Percentiles rank a stretch among this genome's conserved stretches.
Evolutionary conservation across 53 echinoderm and acorn worm genomes (phyloP).

Genomic region (Crossaster papposus): DNA sequence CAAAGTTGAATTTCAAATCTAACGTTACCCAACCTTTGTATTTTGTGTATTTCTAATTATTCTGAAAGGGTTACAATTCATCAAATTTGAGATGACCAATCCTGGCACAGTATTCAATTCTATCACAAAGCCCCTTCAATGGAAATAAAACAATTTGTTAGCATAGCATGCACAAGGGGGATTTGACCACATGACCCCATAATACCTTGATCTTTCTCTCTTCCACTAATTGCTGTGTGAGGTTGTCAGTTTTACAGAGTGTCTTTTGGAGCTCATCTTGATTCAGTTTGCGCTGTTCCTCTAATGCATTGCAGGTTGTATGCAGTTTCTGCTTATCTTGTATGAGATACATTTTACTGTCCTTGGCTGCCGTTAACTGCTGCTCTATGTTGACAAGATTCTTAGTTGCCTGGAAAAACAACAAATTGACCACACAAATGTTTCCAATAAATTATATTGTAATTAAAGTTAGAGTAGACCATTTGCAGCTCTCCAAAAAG

Average conservation of each 20-base stretch:
- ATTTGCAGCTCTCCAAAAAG: too few species aligned
- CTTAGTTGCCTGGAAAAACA: constrained; percentile 1
- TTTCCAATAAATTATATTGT: too few species aligned
- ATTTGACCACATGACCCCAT: too few species aligned
- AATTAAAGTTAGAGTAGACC: neutral
- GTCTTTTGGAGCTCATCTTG: constrained; percentile 47
- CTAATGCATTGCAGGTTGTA: neutral
- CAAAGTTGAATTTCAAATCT: neutral
- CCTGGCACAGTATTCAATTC: too few species aligned
- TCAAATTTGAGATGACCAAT: too few species aligned
- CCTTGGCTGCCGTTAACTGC: constrained; percentile 14
- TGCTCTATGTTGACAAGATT: constrained; percentile 45
- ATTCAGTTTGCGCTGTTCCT: constrained; percentile 50
- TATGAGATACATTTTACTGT: constrained; percentile 1
- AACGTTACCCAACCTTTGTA: neutral
- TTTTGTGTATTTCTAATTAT: neutral
- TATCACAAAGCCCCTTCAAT: too few species aligned
- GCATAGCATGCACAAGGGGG: too few species aligned
- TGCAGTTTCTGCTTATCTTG: constrained; percentile 49
- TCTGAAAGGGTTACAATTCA: too few species aligned
- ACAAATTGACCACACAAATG: too few species aligned
- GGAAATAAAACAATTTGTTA: too few species aligned
- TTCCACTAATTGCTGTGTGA: constrained; percentile 27
- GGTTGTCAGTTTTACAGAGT: constrained; percentile 8
- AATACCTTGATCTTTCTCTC: constrained; percentile 40